Evolutionary conservation across 2,797 vertebrate species (phyloP).

Genomic region (Darevskia mixta): DNA sequence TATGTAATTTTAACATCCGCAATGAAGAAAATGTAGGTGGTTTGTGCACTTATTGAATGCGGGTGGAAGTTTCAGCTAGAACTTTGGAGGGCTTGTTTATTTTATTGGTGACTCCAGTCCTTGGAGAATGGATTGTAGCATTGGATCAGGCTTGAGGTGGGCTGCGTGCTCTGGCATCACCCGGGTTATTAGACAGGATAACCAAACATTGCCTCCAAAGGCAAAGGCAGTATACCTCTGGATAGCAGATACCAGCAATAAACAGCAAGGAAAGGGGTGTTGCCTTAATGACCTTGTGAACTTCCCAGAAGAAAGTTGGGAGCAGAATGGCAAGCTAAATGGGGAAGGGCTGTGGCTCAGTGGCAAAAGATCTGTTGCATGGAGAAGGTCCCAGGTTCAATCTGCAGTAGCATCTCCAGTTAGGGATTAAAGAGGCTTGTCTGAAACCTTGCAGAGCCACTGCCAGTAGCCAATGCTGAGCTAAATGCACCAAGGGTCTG

Average conservation of each 20-base stretch:
- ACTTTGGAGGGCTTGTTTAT: background rate
- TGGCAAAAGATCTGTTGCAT: no score
- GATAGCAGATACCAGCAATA: background rate
- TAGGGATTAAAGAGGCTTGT: no score
- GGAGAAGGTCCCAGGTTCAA: no score
- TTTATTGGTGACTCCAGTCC: background rate
- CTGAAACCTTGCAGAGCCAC: no score
- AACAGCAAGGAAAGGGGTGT: background rate
- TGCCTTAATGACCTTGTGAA: background rate
- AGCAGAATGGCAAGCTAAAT: background rate
- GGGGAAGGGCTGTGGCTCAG: background rate
- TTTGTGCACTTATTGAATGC: conserved; percentile 20
- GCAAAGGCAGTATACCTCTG: background rate
- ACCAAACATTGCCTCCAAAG: background rate
- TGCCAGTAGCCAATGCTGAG: no score
- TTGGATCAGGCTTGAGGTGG: background rate
- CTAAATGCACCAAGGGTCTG: no score
- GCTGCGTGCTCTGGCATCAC: background rate
- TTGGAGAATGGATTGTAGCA: background rate
- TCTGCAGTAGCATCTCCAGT: no score
- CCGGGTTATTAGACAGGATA: background rate
- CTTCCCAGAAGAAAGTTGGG: background rate
- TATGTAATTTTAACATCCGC: conserved; percentile 23
- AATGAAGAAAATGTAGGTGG: conserved; percentile 24
- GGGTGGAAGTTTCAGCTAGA: background rate